phyloP scores from a whole-genome alignment of 2,888 invertebrate genomes.

The Drosophila multiciliata region DNA sequence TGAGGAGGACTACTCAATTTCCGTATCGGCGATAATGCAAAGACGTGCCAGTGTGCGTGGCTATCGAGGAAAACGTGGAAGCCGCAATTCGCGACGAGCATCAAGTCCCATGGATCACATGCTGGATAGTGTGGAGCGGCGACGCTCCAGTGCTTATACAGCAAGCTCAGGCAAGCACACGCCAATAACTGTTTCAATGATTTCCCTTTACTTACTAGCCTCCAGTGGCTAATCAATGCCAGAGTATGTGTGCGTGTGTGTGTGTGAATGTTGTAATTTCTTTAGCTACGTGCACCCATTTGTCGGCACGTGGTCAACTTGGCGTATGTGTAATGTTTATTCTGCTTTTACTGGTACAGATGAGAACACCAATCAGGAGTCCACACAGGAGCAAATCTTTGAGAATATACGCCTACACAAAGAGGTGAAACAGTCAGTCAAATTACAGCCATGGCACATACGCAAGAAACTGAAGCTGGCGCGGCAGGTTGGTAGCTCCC shows the following conservation, averaged over 20 bases:
- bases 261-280: constrained; percentile 52
- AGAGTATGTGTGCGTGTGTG: neutral
- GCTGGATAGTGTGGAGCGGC: constrained; percentile 85
- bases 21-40: constrained; percentile 93
- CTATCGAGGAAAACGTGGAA: constrained; percentile 87
- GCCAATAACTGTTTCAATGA: constrained; percentile 42
- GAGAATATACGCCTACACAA: constrained; percentile 96
- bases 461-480: constrained; percentile 92
- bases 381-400: constrained; percentile 94
- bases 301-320: constrained; percentile 50
- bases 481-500: constrained; percentile 86
- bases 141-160: constrained; percentile 91
- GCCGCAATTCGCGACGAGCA: constrained; percentile 86
- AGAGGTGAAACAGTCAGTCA: constrained; percentile 94
- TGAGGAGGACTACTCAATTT: constrained; percentile 94
- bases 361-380: constrained; percentile 87
- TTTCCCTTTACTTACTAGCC: constrained; percentile 58
- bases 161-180: constrained; percentile 93
- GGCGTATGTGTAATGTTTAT: constrained; percentile 84
- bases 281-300: constrained; percentile 65
- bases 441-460: constrained; percentile 94
- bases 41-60: constrained; percentile 91
- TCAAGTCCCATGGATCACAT: constrained; percentile 86
- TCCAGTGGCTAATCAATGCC: constrained; percentile 74
- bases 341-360: constrained; percentile 86